phyloP scores from a whole-genome alignment of 2,113 vertebrate species.

The Lamprologus tigripictilis region DNA sequence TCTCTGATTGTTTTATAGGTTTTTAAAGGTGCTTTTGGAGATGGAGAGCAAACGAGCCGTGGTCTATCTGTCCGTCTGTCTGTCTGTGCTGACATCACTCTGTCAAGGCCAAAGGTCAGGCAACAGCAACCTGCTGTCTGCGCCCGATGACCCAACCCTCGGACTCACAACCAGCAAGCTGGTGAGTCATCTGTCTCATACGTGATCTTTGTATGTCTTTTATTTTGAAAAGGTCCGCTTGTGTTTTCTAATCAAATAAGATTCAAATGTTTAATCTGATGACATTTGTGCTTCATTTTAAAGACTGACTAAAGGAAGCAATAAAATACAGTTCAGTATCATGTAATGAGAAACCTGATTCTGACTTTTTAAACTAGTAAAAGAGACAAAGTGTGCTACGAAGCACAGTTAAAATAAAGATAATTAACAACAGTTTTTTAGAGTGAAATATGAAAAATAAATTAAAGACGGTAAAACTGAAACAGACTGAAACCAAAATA shows the following conservation, averaged over 20 bases:
- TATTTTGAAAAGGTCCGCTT: not conserved
- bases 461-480: not conserved
- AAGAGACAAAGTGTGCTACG: not conserved
- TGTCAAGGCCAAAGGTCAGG: conserved; percentile 44
- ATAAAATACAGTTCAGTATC: not conserved
- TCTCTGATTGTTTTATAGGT: not conserved
- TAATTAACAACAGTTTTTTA: not conserved
- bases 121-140: not conserved
- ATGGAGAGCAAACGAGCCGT: conserved; percentile 34
- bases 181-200: conserved; percentile 21
- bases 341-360: not conserved
- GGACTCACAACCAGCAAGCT: conserved; percentile 16
- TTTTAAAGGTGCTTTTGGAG: not conserved
- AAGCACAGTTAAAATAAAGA: not conserved
- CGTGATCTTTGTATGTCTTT: not conserved
- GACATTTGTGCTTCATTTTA: not conserved
- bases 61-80: conserved; percentile 45
- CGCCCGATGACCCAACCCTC: not conserved
- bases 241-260: not conserved
- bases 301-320: not conserved
- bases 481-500: not conserved
- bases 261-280: not conserved
- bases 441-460: not conserved
- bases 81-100: conserved; percentile 36
- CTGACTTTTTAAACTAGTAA: not conserved